Evolutionary conservation across 37 sponge, comb jelly and placozoan species (phyloP), one percentile per base, ranked within the genome.

Genomic region (Oopsacas minuta): DNA sequence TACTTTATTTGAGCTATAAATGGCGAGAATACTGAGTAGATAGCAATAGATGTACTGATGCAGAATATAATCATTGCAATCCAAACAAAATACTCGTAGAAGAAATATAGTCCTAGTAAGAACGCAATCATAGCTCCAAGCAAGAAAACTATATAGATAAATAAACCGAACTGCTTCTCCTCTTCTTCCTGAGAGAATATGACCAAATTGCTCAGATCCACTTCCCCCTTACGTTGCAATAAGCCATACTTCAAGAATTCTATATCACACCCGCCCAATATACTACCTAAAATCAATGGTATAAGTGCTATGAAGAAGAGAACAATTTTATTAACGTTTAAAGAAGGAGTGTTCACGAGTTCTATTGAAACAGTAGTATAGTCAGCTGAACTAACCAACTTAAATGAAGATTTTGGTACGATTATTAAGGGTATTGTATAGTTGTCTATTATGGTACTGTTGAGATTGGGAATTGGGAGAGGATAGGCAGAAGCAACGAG

Each of bases 21-120:
- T 8, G 92, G 93, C 0, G 90, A 89, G 39, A 95, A 53, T 37
- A 92, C 36, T 37, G 87, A 30, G 85, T 89, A 92, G 53, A 92
- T 82, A 35, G 88, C 85, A 23, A 37, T 46, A 22, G 83, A 37
- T 1, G 91, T 51, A 0, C 83, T 84, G 52, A 92, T 32, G 23
- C 88, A 83, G 85, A 90, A 95, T 25, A 91, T 52, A n/a, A 52
- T 90, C 1, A 95, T 85, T 36, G 84, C 91, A 1, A 95, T 81
- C 82, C 90, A 95, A 37, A 95, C 95, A 89, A 86, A 15, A 82
- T 86, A 86, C 20, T 86, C 49, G 69, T 92, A 95, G 86, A 91
- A 91, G 86, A 87, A 91, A 86, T 95, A 95, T 46, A 95, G 89
- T 23, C 92, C 86, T 5, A 91, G 52, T 20, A 95, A 82, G 53